Evolutionary conservation across 2,888 invertebrate species (phyloP).

Genomic region (Pristionchus fissidentatus): DNA sequence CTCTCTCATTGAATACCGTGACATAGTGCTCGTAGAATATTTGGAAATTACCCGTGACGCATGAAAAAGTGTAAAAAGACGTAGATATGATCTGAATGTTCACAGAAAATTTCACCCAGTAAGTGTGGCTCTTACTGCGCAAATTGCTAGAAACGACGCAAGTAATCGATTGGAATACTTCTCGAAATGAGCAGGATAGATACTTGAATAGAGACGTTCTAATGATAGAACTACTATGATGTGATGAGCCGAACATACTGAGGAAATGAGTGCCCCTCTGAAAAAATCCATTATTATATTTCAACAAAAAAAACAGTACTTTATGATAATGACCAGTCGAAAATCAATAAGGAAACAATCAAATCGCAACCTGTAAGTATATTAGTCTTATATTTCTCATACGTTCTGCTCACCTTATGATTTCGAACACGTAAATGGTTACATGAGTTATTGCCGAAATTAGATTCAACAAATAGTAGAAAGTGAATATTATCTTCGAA

Average conservation of each 20-base stretch:
- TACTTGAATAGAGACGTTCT: not conserved
- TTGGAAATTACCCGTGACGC: not conserved
- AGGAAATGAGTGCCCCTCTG: not conserved
- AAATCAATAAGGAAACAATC: conserved; percentile 2
- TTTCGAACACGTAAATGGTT: not conserved
- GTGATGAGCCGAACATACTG: not conserved
- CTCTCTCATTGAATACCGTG: not conserved
- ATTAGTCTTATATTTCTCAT: not conserved
- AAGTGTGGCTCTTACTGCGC: not conserved
- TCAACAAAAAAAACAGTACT: not conserved
- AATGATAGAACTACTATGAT: not conserved
- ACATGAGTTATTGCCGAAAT: not conserved
- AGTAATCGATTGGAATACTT: not conserved
- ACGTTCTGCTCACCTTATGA: not conserved
- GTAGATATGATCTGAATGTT: not conserved
- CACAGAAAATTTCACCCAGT: not conserved
- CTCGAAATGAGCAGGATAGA: not conserved
- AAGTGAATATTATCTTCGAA: not conserved
- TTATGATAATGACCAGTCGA: not conserved
- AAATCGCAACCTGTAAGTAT: not conserved
- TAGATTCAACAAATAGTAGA: not conserved
- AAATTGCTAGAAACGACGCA: not conserved
- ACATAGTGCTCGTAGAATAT: not conserved
- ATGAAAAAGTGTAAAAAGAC: not conserved
- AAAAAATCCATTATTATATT: not conserved